These are phyloP conservation scores for Lasioglossum calceatum DNA, from an alignment of 2,888 invertebrate species.

Conservation along the genomic window DNA sequence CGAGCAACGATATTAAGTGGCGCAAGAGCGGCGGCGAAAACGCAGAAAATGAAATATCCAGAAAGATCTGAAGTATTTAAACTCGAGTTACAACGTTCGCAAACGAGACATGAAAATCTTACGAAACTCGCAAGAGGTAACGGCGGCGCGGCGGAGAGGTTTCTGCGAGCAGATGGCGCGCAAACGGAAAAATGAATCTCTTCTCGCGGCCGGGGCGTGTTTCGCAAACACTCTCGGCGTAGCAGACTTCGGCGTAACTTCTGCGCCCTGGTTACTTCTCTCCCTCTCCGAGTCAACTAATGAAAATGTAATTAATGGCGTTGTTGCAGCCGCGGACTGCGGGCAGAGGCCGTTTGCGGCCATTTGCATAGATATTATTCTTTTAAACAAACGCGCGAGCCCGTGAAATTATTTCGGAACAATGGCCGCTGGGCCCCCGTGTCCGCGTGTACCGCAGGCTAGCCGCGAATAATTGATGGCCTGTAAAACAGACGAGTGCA, in stretches of 20 bases:
- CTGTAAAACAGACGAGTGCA: slow-evolving; percentile 41
- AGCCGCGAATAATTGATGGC: slow-evolving; percentile 47
- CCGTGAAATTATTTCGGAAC: slow-evolving; percentile 66
- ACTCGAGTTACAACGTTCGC: slow-evolving; percentile 2
- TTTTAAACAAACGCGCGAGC: slow-evolving; percentile 64
- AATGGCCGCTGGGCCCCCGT: slow-evolving; percentile 19
- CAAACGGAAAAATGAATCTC: slow-evolving; percentile 54
- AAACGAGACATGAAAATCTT: slow-evolving; percentile 26
- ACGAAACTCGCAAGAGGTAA: slow-evolving; percentile 3
- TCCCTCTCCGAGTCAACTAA: slow-evolving; percentile 58
- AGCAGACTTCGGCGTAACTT: slow-evolving; percentile 40
- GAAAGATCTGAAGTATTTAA: background rate
- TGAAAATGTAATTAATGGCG: slow-evolving; percentile 72
- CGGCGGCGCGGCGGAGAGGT: background rate
- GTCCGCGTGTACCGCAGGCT: background rate
- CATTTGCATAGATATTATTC: slow-evolving; percentile 75
- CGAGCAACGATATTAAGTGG: background rate
- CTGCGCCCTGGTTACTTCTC: slow-evolving; percentile 9
- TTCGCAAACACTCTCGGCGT: slow-evolving; percentile 42
- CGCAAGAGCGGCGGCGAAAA: background rate
- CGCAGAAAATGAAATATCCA: background rate
- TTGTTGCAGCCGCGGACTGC: slow-evolving; percentile 44
- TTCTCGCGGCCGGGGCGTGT: slow-evolving; percentile 25
- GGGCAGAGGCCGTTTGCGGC: slow-evolving; percentile 60
- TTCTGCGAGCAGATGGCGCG: slow-evolving; percentile 46